Base-by-base conservation (phyloP, 1,140 invertebrate genomes). In the Scaptomyza montana region DNA sequence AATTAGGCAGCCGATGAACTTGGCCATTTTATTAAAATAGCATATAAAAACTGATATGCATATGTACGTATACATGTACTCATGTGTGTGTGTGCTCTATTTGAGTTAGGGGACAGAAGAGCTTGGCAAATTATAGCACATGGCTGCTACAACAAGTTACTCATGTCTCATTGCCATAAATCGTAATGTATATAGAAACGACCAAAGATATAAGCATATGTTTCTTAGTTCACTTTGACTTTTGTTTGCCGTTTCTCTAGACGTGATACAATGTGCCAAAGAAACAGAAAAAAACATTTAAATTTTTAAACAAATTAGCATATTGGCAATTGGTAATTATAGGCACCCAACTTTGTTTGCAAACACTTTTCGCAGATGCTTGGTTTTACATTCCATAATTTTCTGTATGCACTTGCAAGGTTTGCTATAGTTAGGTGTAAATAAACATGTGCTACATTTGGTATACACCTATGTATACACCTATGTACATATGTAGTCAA, bases 1-100 rank as follows among this genome's bases (percentile, higher is more conserved):
- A 72, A 76, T 76, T 76, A 76, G 56, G 62, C 73, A 76, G 56
- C 61, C 46, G 61, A 65, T 75, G 62, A 76, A 65, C 68, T 76
- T 72, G 73, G 53, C 56, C 53, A 71, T 64, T 45, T 67, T 59
- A 74, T 59, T 69, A 74, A 73, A 68, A 74, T 62, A 62, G 69
- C 63, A 66, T 30, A 59, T 19, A 47, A 63, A 41, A 21, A 25
- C 10, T n/a, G 39, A 43, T 13, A 45, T 41, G 10, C 51, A 49
- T 30, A 63, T 25, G 21, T 25, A 25, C 3, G 50, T 36, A 28
- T 10, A 28, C 12, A 62, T 39, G 19, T 41, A 36, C 33, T 25
- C 36, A 55, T 36, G 8, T 36, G 33, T 30, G 30, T 36, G 33
- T 36, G 12, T 43, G 39, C n/a, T 43, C 39, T 43, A 36, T 36